Evolutionary conservation across 2,113 vertebrate species (phyloP), one percentile per base, ranked within the genome.

Genomic region (Toxotes jaculatrix): DNA sequence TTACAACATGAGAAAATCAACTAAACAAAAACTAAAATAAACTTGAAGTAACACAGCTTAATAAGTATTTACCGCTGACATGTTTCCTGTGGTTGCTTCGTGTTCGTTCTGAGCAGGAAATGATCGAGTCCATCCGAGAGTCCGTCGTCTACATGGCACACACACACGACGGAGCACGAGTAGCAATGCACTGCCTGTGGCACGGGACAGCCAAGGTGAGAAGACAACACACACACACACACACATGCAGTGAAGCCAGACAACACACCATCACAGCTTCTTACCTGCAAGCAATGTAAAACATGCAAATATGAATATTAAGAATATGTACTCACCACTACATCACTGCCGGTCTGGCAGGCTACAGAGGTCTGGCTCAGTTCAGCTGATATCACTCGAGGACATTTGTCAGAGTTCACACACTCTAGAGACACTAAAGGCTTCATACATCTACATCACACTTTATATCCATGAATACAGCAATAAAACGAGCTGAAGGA

Each of bases 171-270:
- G 98, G 98, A 3, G 97, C 98, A 7, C 93, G 98, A 79, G 98
- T 99, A 45, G 96, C 97, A 0, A 99, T 99, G 98, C 94, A 97
- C 83, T 98, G 97, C 80, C 88, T 99, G 53, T 99, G 98, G 98
- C 96, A 99, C 8, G 98, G 98, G 12, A 97, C 97, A 0, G 95
- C 98, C 27, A 99, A 99, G 97, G 98, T 98, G 79, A 16, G 61
- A 0, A 9, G 2, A 2, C 3, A 23, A 13, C 19, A 31, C 51
- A 71, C 63, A 42, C 31, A 72, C 14, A 36, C 36, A 4, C 36
- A 36, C 36, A 2, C 42, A 43, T 13, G 12, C 10, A 51, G 19
- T 21, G 19, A 17, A 47, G 45, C 16, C 12, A 12, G 42, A 13
- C 42, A 43, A 27, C 36, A 69, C 21, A n/a, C 16, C 13, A 31